phyloP scores from a whole-genome alignment of 1,140 invertebrate species.

The Penaeus vannamei region DNA sequence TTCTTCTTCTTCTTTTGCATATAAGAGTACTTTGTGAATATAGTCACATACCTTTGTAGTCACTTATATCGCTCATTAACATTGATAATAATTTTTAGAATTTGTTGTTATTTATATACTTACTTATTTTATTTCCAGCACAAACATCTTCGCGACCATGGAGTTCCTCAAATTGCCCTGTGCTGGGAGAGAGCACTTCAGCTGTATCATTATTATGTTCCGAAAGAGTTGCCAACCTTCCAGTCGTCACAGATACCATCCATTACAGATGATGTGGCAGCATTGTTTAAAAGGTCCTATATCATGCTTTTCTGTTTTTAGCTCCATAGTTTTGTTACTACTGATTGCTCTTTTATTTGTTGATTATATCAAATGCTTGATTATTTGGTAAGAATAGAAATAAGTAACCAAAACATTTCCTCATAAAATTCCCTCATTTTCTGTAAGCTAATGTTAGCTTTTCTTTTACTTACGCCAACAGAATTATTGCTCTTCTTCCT shows the following conservation, averaged over 20 bases:
- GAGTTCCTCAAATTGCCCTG: constrained; percentile 80
- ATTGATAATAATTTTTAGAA: background rate
- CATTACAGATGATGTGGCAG: constrained; percentile 84
- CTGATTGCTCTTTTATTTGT: too few species aligned
- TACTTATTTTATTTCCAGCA: constrained; percentile 57
- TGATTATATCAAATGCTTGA: too few species aligned
- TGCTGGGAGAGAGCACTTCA: constrained; percentile 84
- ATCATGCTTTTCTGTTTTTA: background rate
- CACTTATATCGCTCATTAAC: too few species aligned
- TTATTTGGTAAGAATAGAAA: too few species aligned
- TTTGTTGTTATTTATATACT: background rate
- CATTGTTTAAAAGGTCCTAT: constrained; percentile 75
- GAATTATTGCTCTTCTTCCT: constrained; percentile 63
- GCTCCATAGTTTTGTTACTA: background rate
- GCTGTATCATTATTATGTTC: constrained; percentile 88
- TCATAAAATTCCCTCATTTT: background rate
- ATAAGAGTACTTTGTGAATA: too few species aligned
- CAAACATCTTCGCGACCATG: constrained; percentile 84
- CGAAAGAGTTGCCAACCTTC: constrained; percentile 85
- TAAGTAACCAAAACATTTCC: too few species aligned
- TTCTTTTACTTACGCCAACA: constrained; percentile 25
- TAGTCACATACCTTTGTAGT: too few species aligned
- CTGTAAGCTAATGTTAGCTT: background rate
- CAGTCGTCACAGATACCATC: constrained; percentile 82
- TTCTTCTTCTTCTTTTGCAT: too few species aligned